phyloP scores from a whole-genome alignment of 2,113 vertebrate genomes.

The Megaceryle torquata region DNA sequence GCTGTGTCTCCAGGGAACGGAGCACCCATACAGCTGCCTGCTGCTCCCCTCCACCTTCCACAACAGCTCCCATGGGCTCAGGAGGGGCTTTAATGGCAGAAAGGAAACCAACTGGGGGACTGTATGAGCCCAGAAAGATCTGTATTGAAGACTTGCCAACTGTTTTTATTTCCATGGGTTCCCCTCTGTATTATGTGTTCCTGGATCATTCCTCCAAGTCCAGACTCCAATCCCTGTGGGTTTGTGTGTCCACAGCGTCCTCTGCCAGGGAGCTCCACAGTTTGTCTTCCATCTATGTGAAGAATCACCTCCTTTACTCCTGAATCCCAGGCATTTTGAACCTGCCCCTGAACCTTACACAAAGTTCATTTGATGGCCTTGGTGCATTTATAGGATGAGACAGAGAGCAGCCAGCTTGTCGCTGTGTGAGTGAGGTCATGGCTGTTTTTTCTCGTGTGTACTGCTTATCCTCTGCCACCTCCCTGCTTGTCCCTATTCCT shows the following conservation, averaged over 20 bases:
- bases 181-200: not conserved
- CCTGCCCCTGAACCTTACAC: not conserved
- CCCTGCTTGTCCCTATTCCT: not conserved
- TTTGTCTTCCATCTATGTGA: not conserved
- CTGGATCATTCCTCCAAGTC: not conserved
- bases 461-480: not conserved
- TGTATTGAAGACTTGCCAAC: not conserved
- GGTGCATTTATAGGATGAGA: not conserved
- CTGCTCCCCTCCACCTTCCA: not conserved
- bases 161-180: not conserved
- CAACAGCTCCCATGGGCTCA: accelerated
- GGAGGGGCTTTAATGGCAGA: not conserved
- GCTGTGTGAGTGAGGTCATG: not conserved
- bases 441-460: not conserved
- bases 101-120: not conserved
- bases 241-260: not conserved
- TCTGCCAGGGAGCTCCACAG: not conserved
- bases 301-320: not conserved
- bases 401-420: not conserved
- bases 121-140: not conserved
- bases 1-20: not conserved
- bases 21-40: not conserved
- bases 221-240: not conserved
- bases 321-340: not conserved
- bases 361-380: not conserved